Evolutionary conservation across 2,888 invertebrate genomes (phyloP).

Genomic region (Heteromyza rotundicornis): DNA sequence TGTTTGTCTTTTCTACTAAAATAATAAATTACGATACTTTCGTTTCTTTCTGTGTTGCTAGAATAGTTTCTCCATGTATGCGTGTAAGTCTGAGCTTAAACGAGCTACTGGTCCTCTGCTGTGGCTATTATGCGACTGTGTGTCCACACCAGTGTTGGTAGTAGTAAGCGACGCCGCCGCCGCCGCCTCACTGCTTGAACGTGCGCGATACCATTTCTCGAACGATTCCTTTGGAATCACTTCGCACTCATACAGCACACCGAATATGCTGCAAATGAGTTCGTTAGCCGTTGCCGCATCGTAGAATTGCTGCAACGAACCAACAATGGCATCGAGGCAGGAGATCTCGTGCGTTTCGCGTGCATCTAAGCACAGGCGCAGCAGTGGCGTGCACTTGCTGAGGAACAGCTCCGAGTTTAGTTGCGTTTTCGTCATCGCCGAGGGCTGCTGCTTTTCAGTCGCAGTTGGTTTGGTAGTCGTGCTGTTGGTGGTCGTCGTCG

Average conservation of each 20-base stretch:
- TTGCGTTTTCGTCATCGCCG: no score
- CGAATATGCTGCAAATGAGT: conserved; percentile 46
- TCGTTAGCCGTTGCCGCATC: conserved; percentile 44
- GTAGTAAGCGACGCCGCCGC: not conserved
- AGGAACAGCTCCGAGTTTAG: conserved; percentile 44
- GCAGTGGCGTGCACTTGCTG: conserved; percentile 48
- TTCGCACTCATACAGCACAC: conserved; percentile 51
- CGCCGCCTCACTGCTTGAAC: conserved; percentile 7
- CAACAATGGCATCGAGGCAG: conserved; percentile 53
- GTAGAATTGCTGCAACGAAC: conserved; percentile 41
- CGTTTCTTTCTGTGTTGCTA: conserved; percentile 18
- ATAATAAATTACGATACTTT: not conserved
- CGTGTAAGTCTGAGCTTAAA: conserved; percentile 27
- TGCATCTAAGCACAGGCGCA: conserved; percentile 52
- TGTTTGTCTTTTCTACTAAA: conserved; percentile 2
- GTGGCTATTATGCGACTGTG: conserved; percentile 22
- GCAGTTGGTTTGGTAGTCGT: not conserved
- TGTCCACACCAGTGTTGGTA: not conserved
- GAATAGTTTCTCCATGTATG: conserved; percentile 33
- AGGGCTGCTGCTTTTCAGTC: conserved; percentile 3
- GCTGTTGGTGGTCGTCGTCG: not conserved
- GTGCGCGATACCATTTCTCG: conserved; percentile 49
- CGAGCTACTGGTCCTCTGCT: conserved; percentile 16
- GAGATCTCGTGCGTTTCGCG: conserved; percentile 49
- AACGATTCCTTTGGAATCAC: conserved; percentile 57